Evolutionary conservation across 2,113 vertebrate genomes (phyloP).

Genomic region (Scalopus aquaticus): DNA sequence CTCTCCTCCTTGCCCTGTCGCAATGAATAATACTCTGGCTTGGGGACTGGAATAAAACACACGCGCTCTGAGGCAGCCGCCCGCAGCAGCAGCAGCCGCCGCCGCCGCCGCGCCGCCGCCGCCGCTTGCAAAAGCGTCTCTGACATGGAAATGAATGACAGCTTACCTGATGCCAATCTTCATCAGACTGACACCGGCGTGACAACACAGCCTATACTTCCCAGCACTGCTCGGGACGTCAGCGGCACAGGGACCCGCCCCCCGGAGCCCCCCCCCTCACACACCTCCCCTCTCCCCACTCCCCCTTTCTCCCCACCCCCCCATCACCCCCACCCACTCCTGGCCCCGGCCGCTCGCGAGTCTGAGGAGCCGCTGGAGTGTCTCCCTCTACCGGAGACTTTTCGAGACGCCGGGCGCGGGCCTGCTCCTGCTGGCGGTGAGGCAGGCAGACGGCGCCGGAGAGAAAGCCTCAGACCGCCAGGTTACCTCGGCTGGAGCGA

Average conservation of each 20-base stretch:
- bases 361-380: slow-evolving; percentile 78
- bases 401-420: background rate
- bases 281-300: slow-evolving; percentile 77
- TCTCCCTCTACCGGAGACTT: slow-evolving; percentile 86
- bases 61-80: slow-evolving; percentile 88
- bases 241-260: slow-evolving; percentile 80
- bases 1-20: slow-evolving; percentile 90
- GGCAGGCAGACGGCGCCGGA: background rate
- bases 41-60: slow-evolving; percentile 89
- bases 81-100: slow-evolving; percentile 83
- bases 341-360: slow-evolving; percentile 56
- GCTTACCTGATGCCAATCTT: slow-evolving; percentile 99
- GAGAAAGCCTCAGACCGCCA: no score
- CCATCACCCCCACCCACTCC: slow-evolving; percentile 68
- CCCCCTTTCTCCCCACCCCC: slow-evolving; percentile 68
- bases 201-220: slow-evolving; percentile 98
- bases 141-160: slow-evolving; percentile 95
- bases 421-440: background rate
- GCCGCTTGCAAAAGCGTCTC: slow-evolving; percentile 81
- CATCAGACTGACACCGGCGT: slow-evolving; percentile 99
- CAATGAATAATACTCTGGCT: slow-evolving; percentile 95
- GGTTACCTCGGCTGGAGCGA: background rate
- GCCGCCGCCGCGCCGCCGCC: slow-evolving; percentile 67
- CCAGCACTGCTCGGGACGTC: slow-evolving; percentile 81
- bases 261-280: slow-evolving; percentile 77